Percentiles rank a stretch among this genome's conserved stretches.
Conservation (phyloP, 2,797 vertebrate genomes). For the Carcharodon carcharias region DNA sequence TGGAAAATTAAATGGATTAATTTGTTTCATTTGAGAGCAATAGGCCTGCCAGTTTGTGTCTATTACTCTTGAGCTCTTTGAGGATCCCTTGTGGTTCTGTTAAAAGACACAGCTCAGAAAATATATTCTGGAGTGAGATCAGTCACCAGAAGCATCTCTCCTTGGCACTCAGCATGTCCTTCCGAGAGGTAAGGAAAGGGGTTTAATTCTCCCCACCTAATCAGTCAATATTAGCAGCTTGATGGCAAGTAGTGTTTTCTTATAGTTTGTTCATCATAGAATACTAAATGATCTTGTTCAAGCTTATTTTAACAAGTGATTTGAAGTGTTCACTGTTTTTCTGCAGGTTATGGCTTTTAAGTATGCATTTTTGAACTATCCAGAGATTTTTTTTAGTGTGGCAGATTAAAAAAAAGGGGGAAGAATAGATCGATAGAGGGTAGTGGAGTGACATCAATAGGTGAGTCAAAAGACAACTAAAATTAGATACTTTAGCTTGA, state of each 20-base stretch:
- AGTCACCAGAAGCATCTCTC: background rate
- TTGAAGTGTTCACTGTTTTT: slow-evolving; percentile 13
- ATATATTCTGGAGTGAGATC: slow-evolving; percentile 11
- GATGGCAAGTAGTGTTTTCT: background rate
- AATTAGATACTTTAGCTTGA: background rate
- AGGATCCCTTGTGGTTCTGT: slow-evolving; percentile 22
- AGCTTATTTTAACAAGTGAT: slow-evolving; percentile 10
- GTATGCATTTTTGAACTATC: background rate
- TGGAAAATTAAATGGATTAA: background rate
- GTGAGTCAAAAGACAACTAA: background rate
- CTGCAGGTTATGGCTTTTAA: background rate
- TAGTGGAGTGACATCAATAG: background rate
- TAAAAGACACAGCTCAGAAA: slow-evolving; percentile 13
- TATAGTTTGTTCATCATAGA: background rate
- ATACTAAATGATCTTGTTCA: background rate
- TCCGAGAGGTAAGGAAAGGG: slow-evolving; percentile 20
- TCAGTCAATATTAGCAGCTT: background rate
- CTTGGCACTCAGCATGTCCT: background rate
- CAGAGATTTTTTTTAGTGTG: background rate
- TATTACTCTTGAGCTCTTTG: slow-evolving; percentile 18
- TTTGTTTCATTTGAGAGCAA: background rate
- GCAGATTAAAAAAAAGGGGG: background rate
- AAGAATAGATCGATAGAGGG: too few species aligned
- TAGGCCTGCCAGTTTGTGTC: background rate
- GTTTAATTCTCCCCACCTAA: background rate